A percentile compares a stretch with the other conserved stretches of the same genome.
Conservation (phyloP, 1,140 invertebrate species). For the Bathynomus jamesi region DNA sequence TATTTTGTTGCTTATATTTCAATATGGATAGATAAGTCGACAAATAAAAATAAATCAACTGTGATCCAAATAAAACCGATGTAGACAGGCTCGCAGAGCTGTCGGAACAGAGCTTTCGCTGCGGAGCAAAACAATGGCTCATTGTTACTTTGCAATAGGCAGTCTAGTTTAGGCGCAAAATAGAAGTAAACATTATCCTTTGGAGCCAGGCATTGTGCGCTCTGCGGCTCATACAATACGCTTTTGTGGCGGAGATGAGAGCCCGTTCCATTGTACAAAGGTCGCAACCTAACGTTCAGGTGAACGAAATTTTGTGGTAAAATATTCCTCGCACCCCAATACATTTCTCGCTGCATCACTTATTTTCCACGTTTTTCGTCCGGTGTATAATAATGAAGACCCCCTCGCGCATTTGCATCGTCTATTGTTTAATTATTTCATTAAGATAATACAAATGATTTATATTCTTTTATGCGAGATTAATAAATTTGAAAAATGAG, state of each 20-base stretch:
- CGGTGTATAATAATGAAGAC: neutral
- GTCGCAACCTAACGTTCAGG: neutral
- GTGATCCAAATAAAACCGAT: neutral
- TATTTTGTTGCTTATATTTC: neutral
- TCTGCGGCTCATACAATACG: neutral
- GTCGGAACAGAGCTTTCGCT: neutral
- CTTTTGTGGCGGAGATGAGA: neutral
- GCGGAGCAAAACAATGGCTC: neutral
- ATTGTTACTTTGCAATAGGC: conserved; percentile 1
- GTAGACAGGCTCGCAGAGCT: neutral
- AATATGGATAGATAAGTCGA: neutral
- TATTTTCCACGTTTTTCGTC: neutral
- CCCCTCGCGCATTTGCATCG: neutral
- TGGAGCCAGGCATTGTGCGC: neutral
- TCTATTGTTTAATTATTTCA: conserved; percentile 1
- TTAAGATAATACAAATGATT: conserved; percentile 2
- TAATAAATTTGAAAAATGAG: neutral
- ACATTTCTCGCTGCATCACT: neutral
- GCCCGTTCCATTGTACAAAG: neutral
- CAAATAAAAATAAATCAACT: neutral
- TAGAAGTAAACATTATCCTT: neutral
- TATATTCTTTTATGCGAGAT: neutral
- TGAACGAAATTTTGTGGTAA: neutral
- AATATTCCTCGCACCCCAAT: neutral
- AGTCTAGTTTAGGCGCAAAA: conserved; percentile 1